A percentile compares a stretch with the other conserved stretches of the same genome.
Evolutionary conservation across 2,113 vertebrate genomes (phyloP).

Genomic region (Pterocles burchelli): DNA sequence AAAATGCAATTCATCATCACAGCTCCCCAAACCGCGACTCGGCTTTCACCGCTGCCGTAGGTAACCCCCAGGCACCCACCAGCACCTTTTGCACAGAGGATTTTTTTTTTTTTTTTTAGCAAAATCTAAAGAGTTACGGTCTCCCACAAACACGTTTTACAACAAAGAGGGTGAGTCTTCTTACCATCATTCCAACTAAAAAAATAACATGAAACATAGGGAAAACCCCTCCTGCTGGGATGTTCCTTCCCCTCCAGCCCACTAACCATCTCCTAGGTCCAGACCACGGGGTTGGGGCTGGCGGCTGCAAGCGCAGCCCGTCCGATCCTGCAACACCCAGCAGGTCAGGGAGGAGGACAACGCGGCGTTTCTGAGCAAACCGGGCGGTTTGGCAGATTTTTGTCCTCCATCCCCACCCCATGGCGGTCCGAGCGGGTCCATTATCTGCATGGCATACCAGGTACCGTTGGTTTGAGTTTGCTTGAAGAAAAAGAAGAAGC

Average conservation of each 20-base stretch:
- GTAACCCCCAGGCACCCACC: not conserved
- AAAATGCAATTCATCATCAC: not conserved
- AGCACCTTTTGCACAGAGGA: not conserved
- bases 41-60: rapidly evolving
- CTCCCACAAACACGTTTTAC: not conserved
- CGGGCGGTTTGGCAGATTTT: not conserved
- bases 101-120: not conserved
- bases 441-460: not conserved
- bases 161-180: not conserved
- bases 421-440: not conserved
- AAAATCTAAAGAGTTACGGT: not conserved
- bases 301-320: not conserved
- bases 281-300: rapidly evolving
- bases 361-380: not conserved
- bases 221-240: not conserved
- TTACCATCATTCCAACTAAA: not conserved
- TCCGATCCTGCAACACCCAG: not conserved
- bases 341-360: not conserved
- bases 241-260: not conserved
- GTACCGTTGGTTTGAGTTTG: not conserved
- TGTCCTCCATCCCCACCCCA: not conserved
- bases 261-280: not conserved
- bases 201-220: not conserved
- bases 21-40: not conserved
- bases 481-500: conserved; percentile 54